Conservation (phyloP, 2,797 vertebrate genomes). For the Macrochelys suwanniensis region DNA sequence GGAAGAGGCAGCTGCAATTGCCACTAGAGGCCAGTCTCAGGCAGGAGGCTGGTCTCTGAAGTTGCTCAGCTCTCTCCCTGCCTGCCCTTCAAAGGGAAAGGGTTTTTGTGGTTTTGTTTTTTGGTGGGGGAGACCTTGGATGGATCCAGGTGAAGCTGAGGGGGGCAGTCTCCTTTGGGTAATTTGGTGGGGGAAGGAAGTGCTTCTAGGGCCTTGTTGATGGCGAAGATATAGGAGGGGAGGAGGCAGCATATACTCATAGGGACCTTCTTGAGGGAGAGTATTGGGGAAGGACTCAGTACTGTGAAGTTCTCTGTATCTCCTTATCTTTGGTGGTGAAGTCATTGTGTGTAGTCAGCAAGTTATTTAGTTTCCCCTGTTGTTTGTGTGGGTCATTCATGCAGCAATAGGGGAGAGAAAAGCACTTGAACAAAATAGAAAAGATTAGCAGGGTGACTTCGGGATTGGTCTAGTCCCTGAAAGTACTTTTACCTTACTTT, state of each 20-base stretch:
- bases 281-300: neutral
- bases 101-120: neutral
- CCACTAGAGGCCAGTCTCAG: conserved; percentile 40
- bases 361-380: neutral
- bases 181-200: neutral
- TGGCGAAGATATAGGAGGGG: neutral
- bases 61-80: neutral
- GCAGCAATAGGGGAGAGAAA: neutral
- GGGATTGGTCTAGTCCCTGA: neutral
- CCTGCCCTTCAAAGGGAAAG: neutral
- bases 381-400: neutral
- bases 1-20: conserved; percentile 5
- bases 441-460: neutral
- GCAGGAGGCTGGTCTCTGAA: neutral
- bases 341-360: neutral
- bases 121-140: neutral
- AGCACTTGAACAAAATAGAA: neutral
- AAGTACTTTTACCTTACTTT: neutral
- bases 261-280: neutral
- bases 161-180: neutral
- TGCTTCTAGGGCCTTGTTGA: neutral
- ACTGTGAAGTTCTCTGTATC: neutral
- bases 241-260: neutral
- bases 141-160: neutral
- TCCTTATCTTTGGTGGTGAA: neutral